Conservation (phyloP, 2,888 invertebrate species). For the Eupithecia insigniata region DNA sequence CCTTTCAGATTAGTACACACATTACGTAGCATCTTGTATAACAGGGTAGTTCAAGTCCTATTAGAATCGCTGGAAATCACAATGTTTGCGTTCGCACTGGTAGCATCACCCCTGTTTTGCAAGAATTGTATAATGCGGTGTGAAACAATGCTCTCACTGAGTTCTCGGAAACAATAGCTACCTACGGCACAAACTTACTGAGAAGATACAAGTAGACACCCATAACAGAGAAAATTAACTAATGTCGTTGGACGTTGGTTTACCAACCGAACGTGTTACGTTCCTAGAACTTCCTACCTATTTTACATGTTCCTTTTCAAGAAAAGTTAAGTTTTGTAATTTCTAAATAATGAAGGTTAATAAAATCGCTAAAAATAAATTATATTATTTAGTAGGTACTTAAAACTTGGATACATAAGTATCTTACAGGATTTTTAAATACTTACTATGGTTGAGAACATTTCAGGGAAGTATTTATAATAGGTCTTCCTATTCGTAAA, state of each 20-base stretch:
- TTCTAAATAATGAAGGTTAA: neutral
- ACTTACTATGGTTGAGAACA: neutral
- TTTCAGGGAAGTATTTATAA: neutral
- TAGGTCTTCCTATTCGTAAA: neutral
- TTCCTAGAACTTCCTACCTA: too few relatives aligned
- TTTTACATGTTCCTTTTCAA: neutral
- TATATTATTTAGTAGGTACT: neutral
- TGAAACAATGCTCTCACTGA: slow-evolving; percentile 40
- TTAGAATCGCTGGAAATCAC: slow-evolving; percentile 28
- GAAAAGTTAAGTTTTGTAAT: neutral
- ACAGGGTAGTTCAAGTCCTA: neutral
- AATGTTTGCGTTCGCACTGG: slow-evolving; percentile 31
- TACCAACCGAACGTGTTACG: neutral
- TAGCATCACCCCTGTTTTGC: slow-evolving; percentile 32
- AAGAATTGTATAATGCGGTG: slow-evolving; percentile 40
- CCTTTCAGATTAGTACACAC: neutral
- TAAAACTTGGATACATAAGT: neutral
- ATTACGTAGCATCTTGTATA: neutral
- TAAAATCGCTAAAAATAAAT: neutral
- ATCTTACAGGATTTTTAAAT: neutral
- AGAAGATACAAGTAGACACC: neutral
- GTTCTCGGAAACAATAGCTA: slow-evolving; percentile 39
- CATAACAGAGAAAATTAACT: neutral
- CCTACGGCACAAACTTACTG: slow-evolving; percentile 1
- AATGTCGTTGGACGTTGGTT: neutral